phyloP scores from a whole-genome alignment of 2,888 invertebrate species.

The Helicoverpa assulta region DNA sequence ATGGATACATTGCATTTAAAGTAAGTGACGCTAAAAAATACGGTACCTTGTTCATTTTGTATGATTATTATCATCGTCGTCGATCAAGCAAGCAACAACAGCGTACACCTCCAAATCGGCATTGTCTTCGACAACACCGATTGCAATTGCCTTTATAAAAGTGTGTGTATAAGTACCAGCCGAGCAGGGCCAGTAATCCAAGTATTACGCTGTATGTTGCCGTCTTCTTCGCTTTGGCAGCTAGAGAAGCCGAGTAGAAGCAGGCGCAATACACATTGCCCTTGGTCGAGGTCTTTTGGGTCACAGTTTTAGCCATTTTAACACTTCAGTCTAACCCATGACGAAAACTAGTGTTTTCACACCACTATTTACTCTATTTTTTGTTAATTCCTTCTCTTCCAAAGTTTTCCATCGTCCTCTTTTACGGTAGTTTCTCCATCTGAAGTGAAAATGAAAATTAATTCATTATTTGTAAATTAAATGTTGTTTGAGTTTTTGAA shows the following conservation, averaged over 20 bases:
- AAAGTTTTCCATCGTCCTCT: not conserved
- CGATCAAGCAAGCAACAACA: not conserved
- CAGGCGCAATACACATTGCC: not conserved
- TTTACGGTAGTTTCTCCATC: not conserved
- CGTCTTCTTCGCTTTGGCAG: not conserved
- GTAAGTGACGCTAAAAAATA: too few relatives aligned
- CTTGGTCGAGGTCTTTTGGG: not conserved
- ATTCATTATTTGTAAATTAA: not conserved
- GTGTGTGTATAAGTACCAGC: not conserved
- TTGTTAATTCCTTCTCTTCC: not conserved
- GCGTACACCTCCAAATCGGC: not conserved
- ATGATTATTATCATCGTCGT: too few relatives aligned
- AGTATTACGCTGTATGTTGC: not conserved
- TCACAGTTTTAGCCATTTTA: not conserved
- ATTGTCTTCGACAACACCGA: not conserved
- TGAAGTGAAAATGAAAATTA: slow-evolving; percentile 1
- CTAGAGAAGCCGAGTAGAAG: not conserved
- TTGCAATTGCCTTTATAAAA: not conserved
- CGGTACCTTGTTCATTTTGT: too few relatives aligned
- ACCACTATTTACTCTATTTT: not conserved
- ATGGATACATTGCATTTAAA: too few relatives aligned
- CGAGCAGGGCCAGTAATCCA: not conserved
- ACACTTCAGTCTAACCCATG: not conserved
- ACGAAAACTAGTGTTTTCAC: not conserved
- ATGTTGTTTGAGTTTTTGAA: not conserved